Conservation (phyloP, 2,888 invertebrate genomes). For the Leucoma salicis region DNA sequence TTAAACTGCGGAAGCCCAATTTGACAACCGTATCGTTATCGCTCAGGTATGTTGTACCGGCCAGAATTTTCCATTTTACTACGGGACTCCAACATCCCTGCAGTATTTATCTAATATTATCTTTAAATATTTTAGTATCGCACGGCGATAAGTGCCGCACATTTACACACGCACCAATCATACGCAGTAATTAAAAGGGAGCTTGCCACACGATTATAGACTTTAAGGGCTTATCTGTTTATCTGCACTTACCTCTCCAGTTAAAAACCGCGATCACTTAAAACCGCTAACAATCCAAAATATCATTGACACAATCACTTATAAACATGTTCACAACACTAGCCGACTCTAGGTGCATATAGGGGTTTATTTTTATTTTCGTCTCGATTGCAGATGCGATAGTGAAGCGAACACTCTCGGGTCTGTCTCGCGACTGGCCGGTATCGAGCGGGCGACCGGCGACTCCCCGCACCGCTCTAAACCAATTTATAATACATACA, state of each 20-base stretch:
- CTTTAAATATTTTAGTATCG: not conserved
- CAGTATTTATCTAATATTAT: slow-evolving; percentile 6
- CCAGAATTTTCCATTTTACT: not conserved
- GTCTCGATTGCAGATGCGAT: slow-evolving; percentile 26
- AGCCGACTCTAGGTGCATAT: slow-evolving; percentile 16
- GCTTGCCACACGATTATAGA: slow-evolving; percentile 10
- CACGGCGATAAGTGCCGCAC: slow-evolving; percentile 6
- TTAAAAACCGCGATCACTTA: slow-evolving; percentile 15
- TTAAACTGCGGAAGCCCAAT: slow-evolving; percentile 1
- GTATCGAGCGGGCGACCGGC: slow-evolving; percentile 71
- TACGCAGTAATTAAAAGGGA: slow-evolving; percentile 31
- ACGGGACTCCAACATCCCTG: not conserved
- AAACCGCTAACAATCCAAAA: slow-evolving; percentile 31
- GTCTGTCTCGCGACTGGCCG: slow-evolving; percentile 65
- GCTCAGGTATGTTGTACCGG: not conserved
- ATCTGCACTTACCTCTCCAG: slow-evolving; percentile 22
- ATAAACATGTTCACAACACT: slow-evolving; percentile 30
- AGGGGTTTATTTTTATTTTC: slow-evolving; percentile 46
- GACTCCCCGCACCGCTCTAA: slow-evolving; percentile 75
- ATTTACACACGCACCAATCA: slow-evolving; percentile 23
- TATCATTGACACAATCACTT: slow-evolving; percentile 22
- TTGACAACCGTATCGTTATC: slow-evolving; percentile 3
- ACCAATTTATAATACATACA: slow-evolving; percentile 83
- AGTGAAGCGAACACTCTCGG: slow-evolving; percentile 47
- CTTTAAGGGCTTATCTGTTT: slow-evolving; percentile 20